Percentiles rank a stretch among this genome's conserved stretches.
phyloP scores from a whole-genome alignment of 2,888 invertebrate genomes.

The Thelaira solivaga region DNA sequence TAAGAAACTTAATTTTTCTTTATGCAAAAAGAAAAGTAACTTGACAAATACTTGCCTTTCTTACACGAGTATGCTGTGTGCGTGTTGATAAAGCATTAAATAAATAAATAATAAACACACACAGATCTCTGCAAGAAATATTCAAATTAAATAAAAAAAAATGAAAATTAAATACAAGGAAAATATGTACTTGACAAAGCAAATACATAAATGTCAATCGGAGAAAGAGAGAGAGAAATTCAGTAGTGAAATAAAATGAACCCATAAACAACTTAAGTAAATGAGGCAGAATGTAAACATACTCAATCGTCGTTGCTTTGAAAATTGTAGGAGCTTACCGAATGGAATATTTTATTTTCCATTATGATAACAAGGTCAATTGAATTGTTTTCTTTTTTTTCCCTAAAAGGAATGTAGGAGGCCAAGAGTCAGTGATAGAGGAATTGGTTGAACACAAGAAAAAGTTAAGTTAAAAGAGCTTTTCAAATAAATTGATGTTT shows the following conservation, averaged over 20 bases:
- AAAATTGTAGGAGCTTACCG: background rate
- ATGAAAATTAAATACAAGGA: slow-evolving; percentile 4
- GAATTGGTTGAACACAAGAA: no score
- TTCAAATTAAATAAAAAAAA: slow-evolving; percentile 1
- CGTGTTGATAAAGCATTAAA: no score
- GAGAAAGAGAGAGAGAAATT: no score
- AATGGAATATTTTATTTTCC: background rate
- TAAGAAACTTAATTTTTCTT: no score
- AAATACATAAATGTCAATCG: slow-evolving; percentile 48
- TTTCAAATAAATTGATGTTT: no score
- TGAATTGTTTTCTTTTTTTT: slow-evolving; percentile 13
- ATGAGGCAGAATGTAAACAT: slow-evolving; percentile 42
- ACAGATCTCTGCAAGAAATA: slow-evolving; percentile 14
- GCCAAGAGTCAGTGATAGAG: no score
- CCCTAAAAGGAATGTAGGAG: no score
- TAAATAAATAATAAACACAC: no score
- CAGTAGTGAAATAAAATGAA: background rate
- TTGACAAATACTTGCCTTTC: no score
- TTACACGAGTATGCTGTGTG: no score
- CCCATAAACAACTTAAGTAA: slow-evolving; percentile 46
- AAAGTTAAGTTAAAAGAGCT: no score
- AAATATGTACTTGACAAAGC: slow-evolving; percentile 36
- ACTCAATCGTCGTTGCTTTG: background rate
- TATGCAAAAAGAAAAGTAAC: no score
- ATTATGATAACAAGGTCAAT: slow-evolving; percentile 37